A percentile compares a stretch with the other conserved stretches of the same genome.
phyloP scores from a whole-genome alignment of 2,888 invertebrate genomes.

The Oxystoma pomonae region DNA sequence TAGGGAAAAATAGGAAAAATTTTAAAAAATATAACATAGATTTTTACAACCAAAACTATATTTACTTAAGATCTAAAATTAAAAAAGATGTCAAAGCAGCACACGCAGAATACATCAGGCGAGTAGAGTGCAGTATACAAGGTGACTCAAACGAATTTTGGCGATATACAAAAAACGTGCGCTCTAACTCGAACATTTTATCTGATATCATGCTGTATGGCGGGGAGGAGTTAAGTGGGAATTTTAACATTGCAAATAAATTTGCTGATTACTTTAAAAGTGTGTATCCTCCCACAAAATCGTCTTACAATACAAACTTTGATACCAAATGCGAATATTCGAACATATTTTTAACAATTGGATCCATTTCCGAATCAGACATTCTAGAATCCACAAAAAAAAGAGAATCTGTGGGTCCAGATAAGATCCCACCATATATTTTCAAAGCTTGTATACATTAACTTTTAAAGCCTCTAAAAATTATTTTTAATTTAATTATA shows the following conservation, averaged over 20 bases:
- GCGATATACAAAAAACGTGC: neutral
- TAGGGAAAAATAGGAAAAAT: neutral
- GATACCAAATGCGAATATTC: neutral
- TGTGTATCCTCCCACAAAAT: neutral
- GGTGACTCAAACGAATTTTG: neutral
- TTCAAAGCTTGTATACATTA: neutral
- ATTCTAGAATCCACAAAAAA: neutral
- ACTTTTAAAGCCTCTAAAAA: neutral
- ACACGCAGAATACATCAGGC: neutral
- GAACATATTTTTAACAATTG: neutral
- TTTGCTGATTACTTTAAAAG: constrained; percentile 2
- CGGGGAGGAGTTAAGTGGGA: neutral
- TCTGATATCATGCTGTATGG: neutral
- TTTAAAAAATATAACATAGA: neutral
- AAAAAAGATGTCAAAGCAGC: neutral
- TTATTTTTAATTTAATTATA: neutral
- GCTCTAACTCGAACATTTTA: neutral
- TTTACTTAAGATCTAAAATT: neutral
- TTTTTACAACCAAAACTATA: neutral
- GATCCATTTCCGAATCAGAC: neutral
- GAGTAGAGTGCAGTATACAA: neutral
- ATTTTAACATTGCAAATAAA: neutral
- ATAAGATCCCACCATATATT: constrained; percentile 2
- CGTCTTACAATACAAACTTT: neutral
- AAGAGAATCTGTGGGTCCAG: constrained; percentile 2